Evolutionary conservation across 2,113 vertebrate species (phyloP), one percentile per base, ranked within the genome.

Genomic region (Neoarius graeffei): DNA sequence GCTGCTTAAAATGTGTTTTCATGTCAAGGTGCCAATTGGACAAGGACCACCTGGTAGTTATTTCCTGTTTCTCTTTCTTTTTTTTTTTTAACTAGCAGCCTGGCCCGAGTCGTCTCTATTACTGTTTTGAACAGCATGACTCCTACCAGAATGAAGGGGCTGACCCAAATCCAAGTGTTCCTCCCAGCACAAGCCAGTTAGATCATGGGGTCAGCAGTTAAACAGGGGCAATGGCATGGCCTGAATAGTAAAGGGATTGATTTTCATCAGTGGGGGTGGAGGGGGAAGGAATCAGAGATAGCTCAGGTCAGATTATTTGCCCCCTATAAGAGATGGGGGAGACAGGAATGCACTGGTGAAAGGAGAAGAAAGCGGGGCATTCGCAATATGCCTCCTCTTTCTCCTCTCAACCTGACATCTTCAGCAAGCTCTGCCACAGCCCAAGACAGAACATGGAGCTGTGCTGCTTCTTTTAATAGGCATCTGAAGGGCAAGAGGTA

Each of bases 221-320:
- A 91, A 85, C 88, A 88, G 85, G 85, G 57, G 50, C 76, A 88
- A 74, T 60, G 8, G 82, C 88, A 88, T 85, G 92, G 91, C 90
- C 90, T 90, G 90, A 92, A 93, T 93, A 71, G 91, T 92, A 77
- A 90, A 85, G 79, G 84, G 93, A 94, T 94, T 93, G 93, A 94
- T 93, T 95, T 91, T 90, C 83, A 81, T 82, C 52, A 89, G 86
- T 79, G 82, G 80, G 59, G 3, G 74, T 11, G 69, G 83, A 25
- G 48, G 67, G 84, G 67, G 85, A 74, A 71, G 77, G 84, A 62
- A 74, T 84, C 67, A 42, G 57, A 71, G 62, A 64, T 90, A 87
- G 57, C 73, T 83, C 81, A 42, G 91, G 91, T 92, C 86, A 91
- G 81, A 86, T 88, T 69, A 89, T 92, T 92, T 93, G 87, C 86